Base-by-base conservation (phyloP, 2,113 vertebrate genomes). In the Beaufortia kweichowensis region DNA sequence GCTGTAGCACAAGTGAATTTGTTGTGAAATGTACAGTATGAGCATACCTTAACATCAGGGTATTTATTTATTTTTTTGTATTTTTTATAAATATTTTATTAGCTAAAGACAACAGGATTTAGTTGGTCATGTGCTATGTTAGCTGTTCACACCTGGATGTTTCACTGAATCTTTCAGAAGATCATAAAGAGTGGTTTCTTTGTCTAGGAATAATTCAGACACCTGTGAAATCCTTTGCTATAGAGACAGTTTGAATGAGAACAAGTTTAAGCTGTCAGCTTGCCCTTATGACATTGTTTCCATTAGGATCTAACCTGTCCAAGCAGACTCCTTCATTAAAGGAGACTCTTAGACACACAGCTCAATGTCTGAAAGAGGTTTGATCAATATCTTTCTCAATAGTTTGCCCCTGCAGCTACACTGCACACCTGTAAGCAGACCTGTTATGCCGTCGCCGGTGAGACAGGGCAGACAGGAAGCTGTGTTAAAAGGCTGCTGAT, bases 271-370 rank as follows among this genome's bases (percentile, higher is more conserved):
- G 81, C 77, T 79, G 81, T 76, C 77, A 73, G 73, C 73, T 35
- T 73, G 62, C 72, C 77, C 77, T 79, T 79, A 72, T 82, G 81
- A 79, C 66, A 72, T 67, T 79, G 56, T 57, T 67, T 77, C 79
- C 81, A 82, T 79, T 82, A 82, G 73, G 2, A 59, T 53, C 77
- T 79, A 60, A 68, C 77, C 81, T 82, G 81, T 79, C 81, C 72
- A 78, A 77, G 24, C 61, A 67, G 73, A 67, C 50, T 33, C 73
- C 73, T 82, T 82, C 72, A 79, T 82, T 61, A 82, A 77, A 65
- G 72, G 65, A 71, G 72, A 63, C 67, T 31, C 17, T 28, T 33
- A 81, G 19, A 33, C 60, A 21, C 55, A 14, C 69, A 62, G 69
- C 57, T 81, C 61, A 78, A 39, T 39, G 55, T 48, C 77, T 61